A percentile compares a stretch with the other conserved stretches of the same genome.
Conservation (phyloP, 1,140 invertebrate species). For the Tribolium madens region DNA sequence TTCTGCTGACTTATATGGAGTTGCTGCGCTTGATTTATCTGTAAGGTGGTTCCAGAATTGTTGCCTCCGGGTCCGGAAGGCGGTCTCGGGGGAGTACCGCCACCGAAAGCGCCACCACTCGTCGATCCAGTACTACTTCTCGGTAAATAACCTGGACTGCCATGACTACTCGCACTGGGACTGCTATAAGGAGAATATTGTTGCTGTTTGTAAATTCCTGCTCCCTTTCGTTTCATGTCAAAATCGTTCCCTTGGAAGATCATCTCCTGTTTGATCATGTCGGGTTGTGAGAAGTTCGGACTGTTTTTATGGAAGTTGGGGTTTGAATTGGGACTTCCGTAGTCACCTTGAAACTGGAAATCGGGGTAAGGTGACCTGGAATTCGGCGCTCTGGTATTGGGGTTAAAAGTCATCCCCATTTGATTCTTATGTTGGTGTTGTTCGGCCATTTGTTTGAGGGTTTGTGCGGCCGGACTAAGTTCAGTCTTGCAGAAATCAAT, state of each 20-base stretch:
- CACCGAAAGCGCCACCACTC: slow-evolving; percentile 69
- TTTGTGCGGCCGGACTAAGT: slow-evolving; percentile 90
- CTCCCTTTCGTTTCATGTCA: slow-evolving; percentile 69
- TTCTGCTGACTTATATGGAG: slow-evolving; percentile 84
- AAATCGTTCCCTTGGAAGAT: slow-evolving; percentile 65
- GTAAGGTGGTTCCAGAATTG: slow-evolving; percentile 70
- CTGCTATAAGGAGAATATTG: slow-evolving; percentile 79
- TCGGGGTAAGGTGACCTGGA: slow-evolving; percentile 69
- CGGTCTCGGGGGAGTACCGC: slow-evolving; percentile 72
- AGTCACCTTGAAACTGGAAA: slow-evolving; percentile 68
- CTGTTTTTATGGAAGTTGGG: slow-evolving; percentile 68
- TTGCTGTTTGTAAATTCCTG: slow-evolving; percentile 69
- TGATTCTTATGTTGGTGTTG: slow-evolving; percentile 92
- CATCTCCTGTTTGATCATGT: slow-evolving; percentile 67
- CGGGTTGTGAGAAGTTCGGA: slow-evolving; percentile 64
- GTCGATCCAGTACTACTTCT: slow-evolving; percentile 64
- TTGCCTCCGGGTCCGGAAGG: slow-evolving; percentile 70
- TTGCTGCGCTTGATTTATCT: slow-evolving; percentile 89
- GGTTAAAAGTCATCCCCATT: slow-evolving; percentile 67
- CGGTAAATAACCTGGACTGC: slow-evolving; percentile 74
- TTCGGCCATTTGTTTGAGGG: slow-evolving; percentile 95
- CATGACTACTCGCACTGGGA: slow-evolving; percentile 71
- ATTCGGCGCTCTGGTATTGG: slow-evolving; percentile 61
- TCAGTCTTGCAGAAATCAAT: slow-evolving; percentile 74
- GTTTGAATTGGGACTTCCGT: slow-evolving; percentile 68